Base-by-base conservation (phyloP, 2,797 vertebrate species). In the Taeniopygia guttata region DNA sequence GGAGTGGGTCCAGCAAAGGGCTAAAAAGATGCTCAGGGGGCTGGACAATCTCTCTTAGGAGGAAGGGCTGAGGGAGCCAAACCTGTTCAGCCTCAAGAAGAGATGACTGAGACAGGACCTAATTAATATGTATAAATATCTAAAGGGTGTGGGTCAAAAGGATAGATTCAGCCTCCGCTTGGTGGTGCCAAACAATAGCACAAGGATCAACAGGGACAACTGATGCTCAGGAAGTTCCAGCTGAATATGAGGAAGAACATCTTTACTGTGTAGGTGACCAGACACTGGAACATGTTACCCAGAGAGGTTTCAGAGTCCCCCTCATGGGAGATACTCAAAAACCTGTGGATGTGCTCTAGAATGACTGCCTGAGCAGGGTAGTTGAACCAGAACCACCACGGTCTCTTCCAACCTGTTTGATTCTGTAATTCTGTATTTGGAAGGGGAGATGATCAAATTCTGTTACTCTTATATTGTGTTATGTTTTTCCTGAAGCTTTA, bases 1-100 rank as follows among this genome's bases (percentile, higher is more conserved):
- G 21, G 3, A 40, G 8, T 1, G 6, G 6, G 2, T 23, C 15
- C 18, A 60, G 26, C 5, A 13, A 27, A 21, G 22, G 16, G 4
- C 11, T 9, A 38, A 23, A 10, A 49, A 51, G 14, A 30, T 64
- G 19, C 52, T 38, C 16, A 25, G 7, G 7, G 3, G 11, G 34
- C 46, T 58, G 38, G 38, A 45, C 29, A 43, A 52, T 10, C 20
- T n/a, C 16, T n/a, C 29, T 23, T 29, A n/a, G n/a, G 7, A 67
- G 25, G 29, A 46, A 40, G 4, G 10, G 10, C 26, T 27, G 34
- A 40, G 18, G 26, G 17, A 38, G 12, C 12, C 26, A 59, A 38
- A 40, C 58, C 18, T 60, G 17, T 29, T 59, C 58, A 59, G 26
- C 18, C 25, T 60, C 26, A 38, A 59, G 58, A 10, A 2, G 5